phyloP scores from a whole-genome alignment of 2,113 vertebrate genomes.

The Cavia aperea region DNA sequence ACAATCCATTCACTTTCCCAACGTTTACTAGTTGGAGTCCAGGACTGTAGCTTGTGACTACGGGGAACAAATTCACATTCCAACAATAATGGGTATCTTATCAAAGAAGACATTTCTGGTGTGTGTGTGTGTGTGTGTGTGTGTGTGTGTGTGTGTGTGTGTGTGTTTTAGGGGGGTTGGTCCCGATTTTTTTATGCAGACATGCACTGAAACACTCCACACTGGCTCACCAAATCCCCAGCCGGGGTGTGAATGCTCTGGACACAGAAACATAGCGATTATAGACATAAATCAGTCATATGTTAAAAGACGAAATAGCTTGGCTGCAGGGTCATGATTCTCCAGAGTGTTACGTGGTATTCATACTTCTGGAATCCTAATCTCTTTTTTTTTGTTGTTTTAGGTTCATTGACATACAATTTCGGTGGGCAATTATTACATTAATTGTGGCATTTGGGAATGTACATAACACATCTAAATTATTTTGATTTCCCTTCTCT shows the following conservation, averaged over 20 bases:
- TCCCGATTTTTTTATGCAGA: neutral
- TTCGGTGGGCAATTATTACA: neutral
- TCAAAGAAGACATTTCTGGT: neutral
- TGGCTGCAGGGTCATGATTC: neutral
- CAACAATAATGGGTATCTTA: neutral
- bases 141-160: too few species aligned
- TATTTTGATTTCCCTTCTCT: neutral
- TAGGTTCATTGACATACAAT: neutral
- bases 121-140: too few species aligned
- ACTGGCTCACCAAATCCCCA: neutral
- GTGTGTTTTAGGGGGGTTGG: neutral
- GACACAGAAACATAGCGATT: neutral
- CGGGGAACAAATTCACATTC: neutral
- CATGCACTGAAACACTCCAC: neutral
- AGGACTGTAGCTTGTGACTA: neutral
- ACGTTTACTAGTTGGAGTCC: neutral
- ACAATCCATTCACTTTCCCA: neutral
- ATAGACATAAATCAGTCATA: neutral
- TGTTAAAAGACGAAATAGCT: too few species aligned
- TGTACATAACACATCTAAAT: neutral
- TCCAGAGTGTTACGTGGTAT: neutral
- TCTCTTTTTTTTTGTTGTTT: neutral
- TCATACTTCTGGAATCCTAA: neutral
- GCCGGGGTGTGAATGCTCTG: neutral
- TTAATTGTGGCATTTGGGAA: neutral